phyloP scores from a whole-genome alignment of 2,888 invertebrate species.

The Azorinus chamasolen region DNA sequence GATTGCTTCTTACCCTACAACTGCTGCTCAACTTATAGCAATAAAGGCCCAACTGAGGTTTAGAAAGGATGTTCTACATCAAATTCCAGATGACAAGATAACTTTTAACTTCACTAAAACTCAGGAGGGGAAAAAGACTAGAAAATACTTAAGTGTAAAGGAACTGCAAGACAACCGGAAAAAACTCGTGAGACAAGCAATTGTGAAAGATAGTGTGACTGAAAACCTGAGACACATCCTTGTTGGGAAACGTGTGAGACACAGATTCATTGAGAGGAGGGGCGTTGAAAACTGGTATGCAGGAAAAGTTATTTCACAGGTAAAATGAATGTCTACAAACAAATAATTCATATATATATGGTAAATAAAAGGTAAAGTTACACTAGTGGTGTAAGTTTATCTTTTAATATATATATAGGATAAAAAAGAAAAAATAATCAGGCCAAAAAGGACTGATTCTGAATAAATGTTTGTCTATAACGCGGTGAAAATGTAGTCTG shows the following conservation, averaged over 20 bases:
- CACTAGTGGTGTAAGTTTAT: too few relatives aligned
- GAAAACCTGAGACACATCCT: constrained; percentile 4
- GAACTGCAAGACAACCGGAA: constrained; percentile 13
- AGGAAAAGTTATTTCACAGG: background rate
- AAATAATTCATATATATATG: too few relatives aligned
- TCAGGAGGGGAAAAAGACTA: constrained; percentile 4
- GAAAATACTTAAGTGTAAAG: constrained; percentile 1
- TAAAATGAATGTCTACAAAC: too few relatives aligned
- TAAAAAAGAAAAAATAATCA: too few relatives aligned
- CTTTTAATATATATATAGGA: too few relatives aligned
- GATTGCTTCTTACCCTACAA: constrained; percentile 8
- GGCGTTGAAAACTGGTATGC: constrained; percentile 1
- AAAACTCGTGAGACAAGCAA: constrained; percentile 6
- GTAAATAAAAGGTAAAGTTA: too few relatives aligned
- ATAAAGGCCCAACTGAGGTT: constrained; percentile 21
- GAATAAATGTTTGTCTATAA: too few relatives aligned
- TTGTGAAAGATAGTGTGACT: constrained; percentile 9
- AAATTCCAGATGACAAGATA: constrained; percentile 16
- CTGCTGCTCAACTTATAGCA: background rate
- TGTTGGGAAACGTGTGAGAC: constrained; percentile 24
- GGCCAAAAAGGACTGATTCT: too few relatives aligned
- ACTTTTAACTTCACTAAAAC: constrained; percentile 14
- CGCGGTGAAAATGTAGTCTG: too few relatives aligned
- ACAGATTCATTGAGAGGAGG: constrained; percentile 5
- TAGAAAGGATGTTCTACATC: constrained; percentile 12